phyloP scores from a whole-genome alignment of 2,797 vertebrate genomes.

The Squalus acanthias region DNA sequence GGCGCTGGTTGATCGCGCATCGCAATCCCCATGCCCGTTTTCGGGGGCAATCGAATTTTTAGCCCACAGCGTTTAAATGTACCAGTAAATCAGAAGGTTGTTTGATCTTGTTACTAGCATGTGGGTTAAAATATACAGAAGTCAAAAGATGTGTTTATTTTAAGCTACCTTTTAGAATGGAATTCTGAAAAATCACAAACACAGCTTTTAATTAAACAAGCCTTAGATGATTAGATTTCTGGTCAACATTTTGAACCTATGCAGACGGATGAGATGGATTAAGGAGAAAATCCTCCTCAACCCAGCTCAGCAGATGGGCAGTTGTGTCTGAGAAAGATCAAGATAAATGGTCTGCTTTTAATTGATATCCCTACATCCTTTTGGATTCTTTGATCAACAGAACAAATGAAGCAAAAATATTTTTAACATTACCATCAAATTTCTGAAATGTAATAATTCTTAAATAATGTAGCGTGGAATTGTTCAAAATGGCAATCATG shows the following conservation, averaged over 20 bases:
- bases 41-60: no score
- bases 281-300: constrained; percentile 81
- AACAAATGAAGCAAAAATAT: not conserved
- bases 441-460: constrained; percentile 5
- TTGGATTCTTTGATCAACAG: not conserved
- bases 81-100: not conserved
- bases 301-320: constrained; percentile 83
- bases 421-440: not conserved
- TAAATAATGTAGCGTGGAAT: not conserved
- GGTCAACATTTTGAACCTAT: constrained; percentile 89
- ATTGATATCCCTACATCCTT: constrained; percentile 55
- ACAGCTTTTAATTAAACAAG: constrained; percentile 71
- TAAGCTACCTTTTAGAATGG: not conserved
- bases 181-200: constrained; percentile 21
- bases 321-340: constrained; percentile 74
- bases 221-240: constrained; percentile 78
- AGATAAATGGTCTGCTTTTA: constrained; percentile 57
- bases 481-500: not conserved
- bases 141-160: not conserved
- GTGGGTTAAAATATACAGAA: not conserved
- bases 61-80: not conserved
- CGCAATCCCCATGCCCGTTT: no score
- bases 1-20: no score
- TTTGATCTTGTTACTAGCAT: not conserved
- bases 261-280: constrained; percentile 88